A percentile compares a stretch with the other conserved stretches of the same genome.
These are phyloP conservation scores for Cheilosia grossa DNA, from an alignment of 2,888 invertebrate genomes.

Conservation along the genomic window DNA sequence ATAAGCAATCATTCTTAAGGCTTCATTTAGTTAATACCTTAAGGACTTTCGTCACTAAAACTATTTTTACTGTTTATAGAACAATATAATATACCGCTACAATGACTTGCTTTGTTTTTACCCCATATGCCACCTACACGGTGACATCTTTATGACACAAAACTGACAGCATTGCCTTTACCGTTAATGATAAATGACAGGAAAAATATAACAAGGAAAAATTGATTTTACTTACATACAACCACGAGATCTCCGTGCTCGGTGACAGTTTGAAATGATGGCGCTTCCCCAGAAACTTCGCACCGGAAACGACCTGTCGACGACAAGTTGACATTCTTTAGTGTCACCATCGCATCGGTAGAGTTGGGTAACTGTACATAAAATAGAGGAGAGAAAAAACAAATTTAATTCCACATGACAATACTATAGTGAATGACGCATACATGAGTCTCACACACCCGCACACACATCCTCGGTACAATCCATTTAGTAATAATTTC, in stretches of 20 bases:
- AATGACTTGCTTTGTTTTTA: neutral
- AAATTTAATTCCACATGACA: slow-evolving; percentile 12
- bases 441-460: slow-evolving; percentile 13
- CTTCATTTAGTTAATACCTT: neutral
- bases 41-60: neutral
- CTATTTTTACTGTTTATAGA: neutral
- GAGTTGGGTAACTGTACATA: slow-evolving; percentile 86
- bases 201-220: slow-evolving; percentile 29
- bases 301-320: slow-evolving; percentile 88
- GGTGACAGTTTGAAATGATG: slow-evolving; percentile 88
- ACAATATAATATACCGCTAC: neutral
- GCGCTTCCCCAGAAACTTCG: slow-evolving; percentile 89
- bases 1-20: neutral
- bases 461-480: slow-evolving; percentile 46
- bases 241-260: slow-evolving; percentile 88
- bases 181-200: slow-evolving; percentile 66
- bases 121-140: neutral
- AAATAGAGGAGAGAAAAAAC: slow-evolving; percentile 21
- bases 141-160: slow-evolving; percentile 28
- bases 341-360: slow-evolving; percentile 86
- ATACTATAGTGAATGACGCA: slow-evolving; percentile 36
- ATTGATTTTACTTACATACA: slow-evolving; percentile 85
- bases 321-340: slow-evolving; percentile 87
- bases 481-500: slow-evolving; percentile 44
- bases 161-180: slow-evolving; percentile 49